Base-by-base conservation (phyloP, 2,888 invertebrate genomes). In the Pristionchus fissidentatus region DNA sequence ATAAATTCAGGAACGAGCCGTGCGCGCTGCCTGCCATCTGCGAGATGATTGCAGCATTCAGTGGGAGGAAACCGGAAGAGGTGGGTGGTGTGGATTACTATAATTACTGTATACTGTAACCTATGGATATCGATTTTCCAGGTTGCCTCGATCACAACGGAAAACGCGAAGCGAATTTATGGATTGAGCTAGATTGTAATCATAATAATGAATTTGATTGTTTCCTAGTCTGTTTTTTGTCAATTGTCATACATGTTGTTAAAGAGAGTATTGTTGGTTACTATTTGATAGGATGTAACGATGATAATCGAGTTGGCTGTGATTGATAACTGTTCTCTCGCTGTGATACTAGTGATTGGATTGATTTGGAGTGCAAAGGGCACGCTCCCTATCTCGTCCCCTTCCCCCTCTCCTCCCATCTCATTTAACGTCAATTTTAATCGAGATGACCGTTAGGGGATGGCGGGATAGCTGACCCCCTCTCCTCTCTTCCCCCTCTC, bases 11-110 rank as follows among this genome's bases (percentile, higher is more conserved):
- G 89, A 97, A 97, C 93, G 97, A 97, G 94, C 97, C 97, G 0
- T 97, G 97, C 93, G 96, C 97, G 70, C 93, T 97, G 88, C 96
- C 97, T 15, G 96, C 96, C 66, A 95, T 97, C 82, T 96, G 97
- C 73, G 97, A 97, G 93, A 95, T 97, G 95, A 95, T 97, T 87
- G 96, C 97, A n/a, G 96, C 96, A 32, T 96, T 97, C 78, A 84
- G 87, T 66, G 87, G 85, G 29, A 83, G 84, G 57, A 84, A 85
- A 70, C 86, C 89, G 0, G 75, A 84, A 35, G 87, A 89, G 62
- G 88, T 88, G n/a, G 29, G 49, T 41, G 29, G 22, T 66, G 19
- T 35, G 8, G 29, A 19, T 32, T 49, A 19, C 13, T 49, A 10
- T 49, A 15, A 15, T 10, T 15, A 15, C 49, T 49, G 10, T 49